These are phyloP conservation scores for Drosophila longiperda DNA, from an alignment of 2,888 invertebrate genomes.

Conservation along the genomic window DNA sequence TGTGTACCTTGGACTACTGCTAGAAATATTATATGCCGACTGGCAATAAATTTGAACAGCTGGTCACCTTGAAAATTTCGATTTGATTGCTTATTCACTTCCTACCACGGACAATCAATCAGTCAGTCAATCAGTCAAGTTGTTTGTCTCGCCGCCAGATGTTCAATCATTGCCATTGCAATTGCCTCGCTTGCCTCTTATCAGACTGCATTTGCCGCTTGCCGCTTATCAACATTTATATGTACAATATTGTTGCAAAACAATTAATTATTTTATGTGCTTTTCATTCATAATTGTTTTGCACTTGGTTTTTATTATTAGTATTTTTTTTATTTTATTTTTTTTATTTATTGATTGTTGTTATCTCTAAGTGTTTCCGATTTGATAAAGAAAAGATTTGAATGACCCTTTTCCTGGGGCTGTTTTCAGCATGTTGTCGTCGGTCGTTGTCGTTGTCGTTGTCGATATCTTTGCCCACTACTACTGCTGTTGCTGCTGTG, in stretches of 20 bases:
- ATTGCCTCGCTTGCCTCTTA: conserved; percentile 23
- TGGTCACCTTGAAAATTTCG: conserved; percentile 39
- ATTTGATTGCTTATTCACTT: conserved; percentile 55
- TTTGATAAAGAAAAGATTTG: conserved; percentile 32
- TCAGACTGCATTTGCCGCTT: conserved; percentile 33
- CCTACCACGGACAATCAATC: conserved; percentile 45
- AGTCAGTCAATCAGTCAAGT: conserved; percentile 12
- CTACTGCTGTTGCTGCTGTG: background rate
- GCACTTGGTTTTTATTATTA: conserved; percentile 50
- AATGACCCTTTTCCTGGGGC: conserved; percentile 16
- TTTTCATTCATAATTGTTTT: conserved; percentile 65
- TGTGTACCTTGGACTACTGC: conserved; percentile 66
- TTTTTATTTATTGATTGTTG: conserved; percentile 37
- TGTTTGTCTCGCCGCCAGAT: conserved; percentile 8
- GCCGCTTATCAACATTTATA: conserved; percentile 20
- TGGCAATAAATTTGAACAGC: conserved; percentile 33
- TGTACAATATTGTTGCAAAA: background rate
- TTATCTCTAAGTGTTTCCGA: conserved; percentile 68
- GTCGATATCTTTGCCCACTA: conserved; percentile 31
- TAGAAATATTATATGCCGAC: conserved; percentile 4
- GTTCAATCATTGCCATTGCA: conserved; percentile 30
- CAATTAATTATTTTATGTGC: conserved; percentile 23
- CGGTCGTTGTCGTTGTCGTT: background rate
- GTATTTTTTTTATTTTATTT: background rate
- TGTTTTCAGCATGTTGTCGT: conserved; percentile 5